A percentile compares a stretch with the other conserved stretches of the same genome.
Conservation (phyloP, 1,140 invertebrate genomes). For the Drosophila guanche region DNA sequence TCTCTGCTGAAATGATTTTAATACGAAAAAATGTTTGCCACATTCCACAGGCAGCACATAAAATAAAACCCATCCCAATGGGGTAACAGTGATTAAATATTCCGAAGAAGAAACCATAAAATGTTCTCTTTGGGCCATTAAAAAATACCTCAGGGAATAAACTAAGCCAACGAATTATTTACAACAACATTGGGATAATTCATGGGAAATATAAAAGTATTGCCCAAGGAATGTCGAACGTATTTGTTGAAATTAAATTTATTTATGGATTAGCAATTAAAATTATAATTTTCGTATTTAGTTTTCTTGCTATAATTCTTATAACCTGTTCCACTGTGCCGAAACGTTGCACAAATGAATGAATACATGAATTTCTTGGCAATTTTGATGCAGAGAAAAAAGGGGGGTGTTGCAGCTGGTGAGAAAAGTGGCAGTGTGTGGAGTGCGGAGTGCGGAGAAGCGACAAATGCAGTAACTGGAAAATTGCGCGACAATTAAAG, state of each 20-base stretch:
- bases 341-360: constrained; percentile 50
- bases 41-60: constrained; percentile 22
- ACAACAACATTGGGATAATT: no score
- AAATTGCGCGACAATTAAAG: constrained; percentile 82
- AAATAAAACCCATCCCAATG: constrained; percentile 21
- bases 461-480: constrained; percentile 79
- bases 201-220: no score
- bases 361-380: constrained; percentile 70
- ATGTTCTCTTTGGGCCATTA: neutral
- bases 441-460: constrained; percentile 16
- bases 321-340: constrained; percentile 37
- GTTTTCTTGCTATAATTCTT: neutral
- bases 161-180: no score
- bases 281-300: neutral
- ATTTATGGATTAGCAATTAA: neutral
- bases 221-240: no score
- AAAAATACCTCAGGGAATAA: neutral
- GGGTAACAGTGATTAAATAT: constrained; percentile 14
- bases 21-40: constrained; percentile 15
- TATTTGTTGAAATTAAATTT: neutral
- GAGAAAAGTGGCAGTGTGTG: constrained; percentile 14
- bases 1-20: constrained; percentile 10
- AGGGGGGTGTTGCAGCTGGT: neutral
- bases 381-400: constrained; percentile 43
- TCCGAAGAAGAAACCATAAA: constrained; percentile 18